Conservation (phyloP, 2,797 vertebrate genomes). For the Cichlasoma orientale region DNA sequence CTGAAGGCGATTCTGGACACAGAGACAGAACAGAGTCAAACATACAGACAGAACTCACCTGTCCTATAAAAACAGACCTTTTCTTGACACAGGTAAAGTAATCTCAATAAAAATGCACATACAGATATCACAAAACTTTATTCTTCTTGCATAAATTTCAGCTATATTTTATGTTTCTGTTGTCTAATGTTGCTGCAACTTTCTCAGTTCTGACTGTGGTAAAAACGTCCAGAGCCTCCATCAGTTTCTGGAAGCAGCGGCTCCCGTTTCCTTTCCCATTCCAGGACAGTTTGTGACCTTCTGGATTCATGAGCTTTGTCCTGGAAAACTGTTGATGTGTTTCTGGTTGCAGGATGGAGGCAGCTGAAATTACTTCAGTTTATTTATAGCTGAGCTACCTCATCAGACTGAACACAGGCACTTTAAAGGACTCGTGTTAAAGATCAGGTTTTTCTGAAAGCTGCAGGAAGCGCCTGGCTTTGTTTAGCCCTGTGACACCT, state of each 20-base stretch:
- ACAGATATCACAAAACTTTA: not conserved
- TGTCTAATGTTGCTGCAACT: not conserved
- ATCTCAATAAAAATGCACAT: fast-evolving
- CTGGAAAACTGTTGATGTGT: not conserved
- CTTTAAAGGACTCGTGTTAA: not conserved
- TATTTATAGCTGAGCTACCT: not conserved
- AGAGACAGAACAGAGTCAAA: constrained; percentile 2
- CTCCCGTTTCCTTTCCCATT: not conserved
- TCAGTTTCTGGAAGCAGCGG: not conserved
- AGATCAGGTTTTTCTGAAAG: not conserved
- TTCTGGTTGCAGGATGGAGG: not conserved
- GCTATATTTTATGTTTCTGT: not conserved
- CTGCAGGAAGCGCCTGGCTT: not conserved
- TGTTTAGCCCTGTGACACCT: not conserved
- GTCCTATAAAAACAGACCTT: not conserved
- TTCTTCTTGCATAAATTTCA: not conserved
- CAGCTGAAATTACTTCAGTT: not conserved
- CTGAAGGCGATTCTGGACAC: constrained; percentile 83
- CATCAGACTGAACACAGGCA: not conserved
- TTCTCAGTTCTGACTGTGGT: no score
- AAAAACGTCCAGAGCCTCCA: no score
- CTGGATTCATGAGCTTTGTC: not conserved
- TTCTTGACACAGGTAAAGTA: not conserved
- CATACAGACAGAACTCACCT: not conserved
- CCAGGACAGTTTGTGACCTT: not conserved